A percentile compares a stretch with the other conserved stretches of the same genome.
Evolutionary conservation across 2,888 invertebrate genomes (phyloP).

Genomic region (Sthenelais limicola): DNA sequence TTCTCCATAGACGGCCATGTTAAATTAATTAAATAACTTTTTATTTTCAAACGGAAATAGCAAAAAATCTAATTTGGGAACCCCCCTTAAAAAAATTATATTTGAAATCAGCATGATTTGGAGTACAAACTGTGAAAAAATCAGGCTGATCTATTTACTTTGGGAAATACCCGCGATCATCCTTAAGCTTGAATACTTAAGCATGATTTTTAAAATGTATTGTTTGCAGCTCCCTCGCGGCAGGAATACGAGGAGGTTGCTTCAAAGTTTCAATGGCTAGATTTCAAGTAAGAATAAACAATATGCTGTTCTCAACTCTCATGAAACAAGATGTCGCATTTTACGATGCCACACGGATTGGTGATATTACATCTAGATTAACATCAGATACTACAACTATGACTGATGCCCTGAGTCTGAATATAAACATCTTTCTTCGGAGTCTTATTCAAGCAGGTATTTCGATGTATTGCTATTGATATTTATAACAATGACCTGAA

Average conservation of each 20-base stretch:
- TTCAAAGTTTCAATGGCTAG: slow-evolving; percentile 68
- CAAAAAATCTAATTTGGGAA: no score
- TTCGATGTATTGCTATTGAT: no score
- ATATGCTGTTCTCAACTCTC: slow-evolving; percentile 66
- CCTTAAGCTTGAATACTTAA: background rate
- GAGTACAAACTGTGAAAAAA: no score
- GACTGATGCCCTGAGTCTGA: slow-evolving; percentile 71
- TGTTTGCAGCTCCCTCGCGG: slow-evolving; percentile 63
- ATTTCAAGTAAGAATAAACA: slow-evolving; percentile 67
- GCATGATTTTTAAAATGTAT: slow-evolving; percentile 6
- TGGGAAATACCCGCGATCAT: no score
- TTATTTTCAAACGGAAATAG: no score
- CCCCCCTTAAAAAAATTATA: no score
- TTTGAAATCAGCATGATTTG: no score
- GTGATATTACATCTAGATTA: slow-evolving; percentile 72
- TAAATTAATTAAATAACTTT: no score
- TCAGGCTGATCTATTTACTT: no score
- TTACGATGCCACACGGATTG: slow-evolving; percentile 71
- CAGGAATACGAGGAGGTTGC: slow-evolving; percentile 69
- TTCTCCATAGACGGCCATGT: no score
- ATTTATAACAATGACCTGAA: no score
- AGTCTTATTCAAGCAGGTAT: slow-evolving; percentile 68
- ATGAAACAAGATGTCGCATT: slow-evolving; percentile 71
- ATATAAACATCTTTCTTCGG: slow-evolving; percentile 71
- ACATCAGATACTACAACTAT: slow-evolving; percentile 73